phyloP scores from a whole-genome alignment of 2,888 invertebrate species.

The Melanargia galathea region DNA sequence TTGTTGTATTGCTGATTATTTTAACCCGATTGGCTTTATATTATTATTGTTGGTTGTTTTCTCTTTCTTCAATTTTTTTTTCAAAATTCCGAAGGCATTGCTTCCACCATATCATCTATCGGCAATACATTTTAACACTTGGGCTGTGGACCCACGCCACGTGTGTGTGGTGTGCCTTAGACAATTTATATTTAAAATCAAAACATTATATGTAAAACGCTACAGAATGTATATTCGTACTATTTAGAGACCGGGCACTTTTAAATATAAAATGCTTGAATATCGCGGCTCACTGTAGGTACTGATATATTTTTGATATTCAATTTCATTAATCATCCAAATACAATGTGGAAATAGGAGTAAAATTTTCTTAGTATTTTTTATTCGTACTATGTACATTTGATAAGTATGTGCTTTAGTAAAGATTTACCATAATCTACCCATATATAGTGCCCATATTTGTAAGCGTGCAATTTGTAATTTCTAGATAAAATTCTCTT shows the following conservation, averaged over 20 bases:
- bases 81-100: slow-evolving; percentile 64
- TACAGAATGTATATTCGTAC: no score
- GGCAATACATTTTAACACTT: slow-evolving; percentile 71
- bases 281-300: no score
- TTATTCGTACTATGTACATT: no score
- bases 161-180: slow-evolving; percentile 19
- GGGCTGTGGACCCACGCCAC: slow-evolving; percentile 31
- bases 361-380: neutral
- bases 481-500: no score
- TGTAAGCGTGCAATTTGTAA: no score
- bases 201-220: neutral
- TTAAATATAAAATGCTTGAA: no score
- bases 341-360: neutral
- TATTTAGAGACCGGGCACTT: no score
- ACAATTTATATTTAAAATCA: slow-evolving; percentile 3
- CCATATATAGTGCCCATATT: no score
- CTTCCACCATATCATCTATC: slow-evolving; percentile 64
- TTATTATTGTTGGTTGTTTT: slow-evolving; percentile 44
- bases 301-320: no score
- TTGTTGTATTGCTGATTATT: slow-evolving; percentile 73
- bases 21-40: slow-evolving; percentile 67
- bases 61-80: slow-evolving; percentile 45
- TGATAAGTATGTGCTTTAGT: no score
- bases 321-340: no score
- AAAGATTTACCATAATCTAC: no score